phyloP scores from a whole-genome alignment of 2,888 invertebrate genomes.

The Meghimatium bilineatum region DNA sequence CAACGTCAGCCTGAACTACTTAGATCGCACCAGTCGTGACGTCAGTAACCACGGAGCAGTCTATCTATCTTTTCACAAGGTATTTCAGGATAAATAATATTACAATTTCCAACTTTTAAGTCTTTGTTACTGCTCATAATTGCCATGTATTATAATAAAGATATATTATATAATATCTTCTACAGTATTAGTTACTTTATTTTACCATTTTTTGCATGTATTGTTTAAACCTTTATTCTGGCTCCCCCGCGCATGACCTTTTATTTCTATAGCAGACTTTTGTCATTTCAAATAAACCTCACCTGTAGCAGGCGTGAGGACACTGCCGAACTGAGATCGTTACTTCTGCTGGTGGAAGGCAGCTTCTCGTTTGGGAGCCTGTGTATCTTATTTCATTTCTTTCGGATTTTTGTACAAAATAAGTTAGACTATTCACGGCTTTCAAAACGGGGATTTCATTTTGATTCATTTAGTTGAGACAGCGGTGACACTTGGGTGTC shows the following conservation, averaged over 20 bases:
- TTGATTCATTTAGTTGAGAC: not conserved
- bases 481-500: slow-evolving; percentile 33
- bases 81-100: not conserved
- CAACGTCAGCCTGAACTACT: not conserved
- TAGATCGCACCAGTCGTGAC: not conserved
- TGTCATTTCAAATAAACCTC: slow-evolving; percentile 12
- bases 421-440: not conserved
- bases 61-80: not conserved
- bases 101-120: slow-evolving; percentile 14
- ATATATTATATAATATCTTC: not conserved
- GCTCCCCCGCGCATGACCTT: slow-evolving; percentile 38
- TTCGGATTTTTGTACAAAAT: slow-evolving; percentile 40
- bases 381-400: slow-evolving; percentile 27
- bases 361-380: slow-evolving; percentile 13
- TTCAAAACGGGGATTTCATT: slow-evolving; percentile 37
- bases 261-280: not conserved
- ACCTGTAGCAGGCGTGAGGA: slow-evolving; percentile 42
- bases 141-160: not conserved
- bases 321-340: slow-evolving; percentile 2
- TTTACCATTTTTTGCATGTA: not conserved
- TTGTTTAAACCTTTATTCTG: not conserved
- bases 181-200: not conserved
- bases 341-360: slow-evolving; percentile 38
- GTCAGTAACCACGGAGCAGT: not conserved
- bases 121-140: not conserved